Conservation (phyloP, 1,140 invertebrate genomes). For the Calliphora vicina region DNA sequence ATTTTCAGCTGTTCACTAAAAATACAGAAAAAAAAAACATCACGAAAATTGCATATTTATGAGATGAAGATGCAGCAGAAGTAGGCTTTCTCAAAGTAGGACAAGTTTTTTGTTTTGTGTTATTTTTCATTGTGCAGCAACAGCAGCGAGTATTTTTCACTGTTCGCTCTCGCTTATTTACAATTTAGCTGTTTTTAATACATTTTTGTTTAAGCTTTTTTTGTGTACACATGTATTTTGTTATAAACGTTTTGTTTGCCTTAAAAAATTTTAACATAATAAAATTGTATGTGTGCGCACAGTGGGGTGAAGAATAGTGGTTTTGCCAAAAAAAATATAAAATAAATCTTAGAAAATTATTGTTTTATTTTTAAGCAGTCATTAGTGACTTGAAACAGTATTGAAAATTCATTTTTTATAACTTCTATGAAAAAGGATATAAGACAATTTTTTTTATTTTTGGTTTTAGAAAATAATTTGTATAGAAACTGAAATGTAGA, state of each 20-base stretch:
- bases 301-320: background rate
- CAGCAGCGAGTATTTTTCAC: background rate
- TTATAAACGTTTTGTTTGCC: background rate
- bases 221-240: too few relatives aligned
- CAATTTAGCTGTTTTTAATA: background rate
- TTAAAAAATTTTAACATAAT: background rate
- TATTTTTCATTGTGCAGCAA: background rate
- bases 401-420: too few relatives aligned
- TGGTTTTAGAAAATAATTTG: too few relatives aligned
- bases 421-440: too few relatives aligned
- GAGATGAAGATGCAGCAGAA: background rate
- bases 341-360: too few relatives aligned
- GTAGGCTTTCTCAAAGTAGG: conserved; percentile 24
- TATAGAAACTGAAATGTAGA: too few relatives aligned
- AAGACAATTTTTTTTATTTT: too few relatives aligned
- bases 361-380: too few relatives aligned
- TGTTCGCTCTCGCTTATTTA: conserved; percentile 3
- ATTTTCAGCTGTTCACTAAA: background rate
- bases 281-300: background rate
- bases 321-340: too few relatives aligned
- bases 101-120: conserved; percentile 12
- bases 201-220: background rate
- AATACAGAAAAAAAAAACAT: background rate
- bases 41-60: conserved; percentile 17
- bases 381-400: too few relatives aligned